Evolutionary conservation across 2,113 vertebrate genomes (phyloP).

Genomic region (Pituophis catenifer): DNA sequence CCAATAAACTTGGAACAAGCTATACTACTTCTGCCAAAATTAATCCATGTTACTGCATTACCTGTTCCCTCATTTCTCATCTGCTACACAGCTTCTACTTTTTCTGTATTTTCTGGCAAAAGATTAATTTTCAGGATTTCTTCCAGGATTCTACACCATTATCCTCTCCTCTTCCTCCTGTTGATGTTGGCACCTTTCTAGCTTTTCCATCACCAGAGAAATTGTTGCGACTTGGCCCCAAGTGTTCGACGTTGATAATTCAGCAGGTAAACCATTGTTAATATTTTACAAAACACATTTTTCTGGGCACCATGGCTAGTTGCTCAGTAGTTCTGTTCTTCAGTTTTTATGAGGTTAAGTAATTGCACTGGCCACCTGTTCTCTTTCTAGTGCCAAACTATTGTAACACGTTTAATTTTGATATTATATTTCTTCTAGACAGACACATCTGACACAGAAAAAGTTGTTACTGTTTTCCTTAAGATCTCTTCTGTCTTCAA

Average conservation of each 20-base stretch:
- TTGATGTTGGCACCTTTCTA: slow-evolving; percentile 86
- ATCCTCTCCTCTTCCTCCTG: slow-evolving; percentile 65
- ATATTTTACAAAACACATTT: background rate
- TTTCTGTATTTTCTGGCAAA: background rate
- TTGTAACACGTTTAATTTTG: background rate
- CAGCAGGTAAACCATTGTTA: slow-evolving; percentile 77
- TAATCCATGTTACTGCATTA: background rate
- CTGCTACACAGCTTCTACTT: background rate
- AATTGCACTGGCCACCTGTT: background rate
- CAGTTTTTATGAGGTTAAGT: background rate
- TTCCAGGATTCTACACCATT: slow-evolving; percentile 76
- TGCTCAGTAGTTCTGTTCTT: background rate
- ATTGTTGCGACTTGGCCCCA: slow-evolving; percentile 85
- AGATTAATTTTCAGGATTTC: background rate
- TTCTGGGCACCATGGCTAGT: background rate
- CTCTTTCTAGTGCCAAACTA: background rate
- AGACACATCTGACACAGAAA: slow-evolving; percentile 81
- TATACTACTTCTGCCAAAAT: background rate
- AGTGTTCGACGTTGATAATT: slow-evolving; percentile 81
- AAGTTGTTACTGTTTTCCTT: slow-evolving; percentile 85
- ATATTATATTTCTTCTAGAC: slow-evolving; percentile 69
- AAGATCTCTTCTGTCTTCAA: slow-evolving; percentile 92
- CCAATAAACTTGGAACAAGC: background rate
- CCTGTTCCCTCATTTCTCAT: background rate
- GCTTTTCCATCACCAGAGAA: slow-evolving; percentile 93